A percentile compares a stretch with the other conserved stretches of the same genome.
phyloP scores from a whole-genome alignment of 2,888 invertebrate species.

The Didymodactylos carnosus region DNA sequence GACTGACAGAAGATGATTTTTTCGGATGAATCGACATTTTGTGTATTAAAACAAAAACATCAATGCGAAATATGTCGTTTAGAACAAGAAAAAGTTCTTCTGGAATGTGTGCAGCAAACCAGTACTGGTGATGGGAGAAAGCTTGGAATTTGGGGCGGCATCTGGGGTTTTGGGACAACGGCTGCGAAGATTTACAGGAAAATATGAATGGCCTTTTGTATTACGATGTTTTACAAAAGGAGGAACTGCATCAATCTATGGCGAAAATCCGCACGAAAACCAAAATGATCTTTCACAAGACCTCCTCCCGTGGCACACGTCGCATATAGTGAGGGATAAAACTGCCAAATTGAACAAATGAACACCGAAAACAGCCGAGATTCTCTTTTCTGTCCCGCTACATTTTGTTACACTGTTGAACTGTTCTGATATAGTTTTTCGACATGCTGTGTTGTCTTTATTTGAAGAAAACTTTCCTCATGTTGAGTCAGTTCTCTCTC shows the following conservation, averaged over 20 bases:
- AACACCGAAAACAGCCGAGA: too few species aligned
- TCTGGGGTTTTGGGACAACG: not conserved
- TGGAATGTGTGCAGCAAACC: not conserved
- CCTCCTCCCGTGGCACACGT: not conserved
- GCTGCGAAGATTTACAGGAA: not conserved
- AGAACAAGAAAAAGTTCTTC: not conserved
- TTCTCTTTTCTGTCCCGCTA: too few species aligned
- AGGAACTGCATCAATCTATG: not conserved
- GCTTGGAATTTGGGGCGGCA: too few species aligned
- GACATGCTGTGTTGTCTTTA: too few species aligned
- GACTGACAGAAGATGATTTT: not conserved
- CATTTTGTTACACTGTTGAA: too few species aligned
- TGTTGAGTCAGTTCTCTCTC: too few species aligned
- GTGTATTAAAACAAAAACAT: too few species aligned
- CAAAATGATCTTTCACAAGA: not conserved
- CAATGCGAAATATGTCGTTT: not conserved
- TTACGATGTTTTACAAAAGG: not conserved
- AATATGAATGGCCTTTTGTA: not conserved
- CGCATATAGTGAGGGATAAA: not conserved
- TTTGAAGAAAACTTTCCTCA: too few species aligned
- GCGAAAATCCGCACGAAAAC: not conserved
- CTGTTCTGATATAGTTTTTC: too few species aligned
- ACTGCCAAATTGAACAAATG: too few species aligned
- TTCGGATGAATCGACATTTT: not conserved
- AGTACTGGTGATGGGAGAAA: not conserved